phyloP scores from a whole-genome alignment of 2,113 vertebrate genomes.

The Notarius quadriscutis region DNA sequence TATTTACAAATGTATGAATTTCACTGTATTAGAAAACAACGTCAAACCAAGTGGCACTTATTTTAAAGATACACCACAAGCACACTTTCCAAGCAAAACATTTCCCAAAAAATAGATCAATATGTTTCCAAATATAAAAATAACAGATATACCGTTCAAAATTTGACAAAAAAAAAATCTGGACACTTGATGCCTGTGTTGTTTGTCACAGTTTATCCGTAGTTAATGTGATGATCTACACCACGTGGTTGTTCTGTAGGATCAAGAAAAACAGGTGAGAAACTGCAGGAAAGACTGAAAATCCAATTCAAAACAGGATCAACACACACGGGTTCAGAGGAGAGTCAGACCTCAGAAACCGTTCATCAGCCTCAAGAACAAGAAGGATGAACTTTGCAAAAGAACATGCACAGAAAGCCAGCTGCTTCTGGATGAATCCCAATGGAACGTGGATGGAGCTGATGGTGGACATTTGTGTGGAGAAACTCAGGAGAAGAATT shows the following conservation, averaged over 20 bases:
- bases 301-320: neutral
- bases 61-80: neutral
- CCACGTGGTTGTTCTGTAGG: neutral
- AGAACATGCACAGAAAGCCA: neutral
- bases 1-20: neutral
- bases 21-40: neutral
- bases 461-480: too few species aligned
- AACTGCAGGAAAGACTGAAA: neutral
- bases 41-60: neutral
- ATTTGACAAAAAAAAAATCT: neutral
- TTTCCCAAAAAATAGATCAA: neutral
- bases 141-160: neutral
- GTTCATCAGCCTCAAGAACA: neutral
- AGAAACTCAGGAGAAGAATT: neutral
- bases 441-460: too few species aligned
- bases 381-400: neutral
- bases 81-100: neutral
- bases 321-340: neutral
- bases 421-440: neutral
- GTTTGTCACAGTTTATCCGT: neutral
- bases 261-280: neutral
- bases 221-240: neutral
- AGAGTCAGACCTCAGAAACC: neutral
- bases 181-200: too few species aligned
- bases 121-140: neutral